Percentiles rank a stretch among this genome's conserved stretches.
These are phyloP conservation scores for Caenorhabditis afra DNA, from an alignment of 2,888 invertebrate species.

Conservation along the genomic window DNA sequence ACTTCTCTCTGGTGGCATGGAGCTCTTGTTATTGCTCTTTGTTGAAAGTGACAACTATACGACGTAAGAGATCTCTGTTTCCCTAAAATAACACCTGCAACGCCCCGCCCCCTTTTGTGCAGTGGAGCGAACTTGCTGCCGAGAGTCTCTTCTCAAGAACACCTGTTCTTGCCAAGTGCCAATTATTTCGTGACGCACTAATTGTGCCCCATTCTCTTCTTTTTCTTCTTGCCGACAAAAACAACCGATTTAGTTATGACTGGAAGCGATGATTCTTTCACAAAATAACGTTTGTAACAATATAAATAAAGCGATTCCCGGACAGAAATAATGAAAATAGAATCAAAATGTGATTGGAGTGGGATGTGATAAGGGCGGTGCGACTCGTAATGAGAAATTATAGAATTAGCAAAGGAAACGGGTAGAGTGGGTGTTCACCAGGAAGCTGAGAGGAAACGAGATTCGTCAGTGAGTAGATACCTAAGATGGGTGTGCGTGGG, in stretches of 20 bases:
- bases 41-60: too few relatives aligned
- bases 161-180: not conserved
- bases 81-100: too few relatives aligned
- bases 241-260: constrained; percentile 7
- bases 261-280: not conserved
- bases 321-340: constrained; percentile 5
- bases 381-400: constrained; percentile 39
- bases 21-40: too few relatives aligned
- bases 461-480: constrained; percentile 52
- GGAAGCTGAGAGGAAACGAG: constrained; percentile 38
- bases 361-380: constrained; percentile 29
- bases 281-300: constrained; percentile 14
- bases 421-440: constrained; percentile 32
- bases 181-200: not conserved
- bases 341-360: constrained; percentile 1
- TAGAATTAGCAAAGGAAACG: constrained; percentile 23
- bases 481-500: constrained; percentile 37
- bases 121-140: too few relatives aligned
- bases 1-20: too few relatives aligned
- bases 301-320: constrained; percentile 20
- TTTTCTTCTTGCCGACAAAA: not conserved
- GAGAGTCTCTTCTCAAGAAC: too few relatives aligned
- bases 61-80: too few relatives aligned
- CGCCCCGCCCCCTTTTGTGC: too few relatives aligned
- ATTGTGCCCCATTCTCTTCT: too few relatives aligned